phyloP scores from a whole-genome alignment of 2,797 vertebrate genomes.

The Picus viridis region DNA sequence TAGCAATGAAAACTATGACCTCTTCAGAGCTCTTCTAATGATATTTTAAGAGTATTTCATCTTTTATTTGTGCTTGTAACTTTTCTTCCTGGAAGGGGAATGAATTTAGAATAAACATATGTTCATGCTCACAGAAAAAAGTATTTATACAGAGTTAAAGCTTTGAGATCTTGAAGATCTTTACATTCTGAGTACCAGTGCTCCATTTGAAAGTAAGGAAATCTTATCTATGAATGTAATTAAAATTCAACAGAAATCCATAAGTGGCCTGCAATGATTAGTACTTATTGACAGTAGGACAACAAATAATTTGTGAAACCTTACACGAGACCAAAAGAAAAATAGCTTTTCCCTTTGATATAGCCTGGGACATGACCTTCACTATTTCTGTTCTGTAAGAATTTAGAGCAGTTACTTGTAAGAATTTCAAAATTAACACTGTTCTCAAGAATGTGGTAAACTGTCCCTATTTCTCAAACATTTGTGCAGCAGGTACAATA shows the following conservation, averaged over 20 bases:
- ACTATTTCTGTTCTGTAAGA: background rate
- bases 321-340: background rate
- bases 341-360: slow-evolving; percentile 4
- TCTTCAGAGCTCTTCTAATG: background rate
- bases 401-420: background rate
- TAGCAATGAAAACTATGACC: background rate
- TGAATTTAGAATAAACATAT: background rate
- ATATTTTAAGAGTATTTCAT: background rate
- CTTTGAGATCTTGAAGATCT: background rate
- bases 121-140: background rate
- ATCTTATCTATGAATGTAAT: slow-evolving; percentile 6
- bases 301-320: slow-evolving; percentile 48
- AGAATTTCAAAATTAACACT: background rate
- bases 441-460: background rate
- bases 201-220: background rate
- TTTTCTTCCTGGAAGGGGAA: background rate
- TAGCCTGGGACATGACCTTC: background rate
- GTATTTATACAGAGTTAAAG: background rate
- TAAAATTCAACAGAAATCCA: slow-evolving; percentile 43
- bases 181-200: background rate
- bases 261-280: slow-evolving; percentile 9
- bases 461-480: background rate
- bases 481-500: background rate
- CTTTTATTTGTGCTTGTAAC: background rate
- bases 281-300: slow-evolving; percentile 3